Evolutionary conservation across 2,797 vertebrate species (phyloP).

Genomic region (Danio tinwini): DNA sequence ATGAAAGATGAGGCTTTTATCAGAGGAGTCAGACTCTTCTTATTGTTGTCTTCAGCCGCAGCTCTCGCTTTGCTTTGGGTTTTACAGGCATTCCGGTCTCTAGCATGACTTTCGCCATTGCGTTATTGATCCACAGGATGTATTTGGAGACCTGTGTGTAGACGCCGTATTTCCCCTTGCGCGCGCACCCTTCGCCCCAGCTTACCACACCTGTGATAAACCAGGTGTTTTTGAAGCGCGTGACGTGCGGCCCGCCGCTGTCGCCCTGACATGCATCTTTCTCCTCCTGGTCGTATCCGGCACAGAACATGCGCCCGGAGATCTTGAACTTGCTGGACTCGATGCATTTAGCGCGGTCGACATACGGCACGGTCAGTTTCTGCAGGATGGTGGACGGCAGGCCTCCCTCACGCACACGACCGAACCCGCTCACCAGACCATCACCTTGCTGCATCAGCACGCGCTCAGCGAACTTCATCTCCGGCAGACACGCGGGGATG

Average conservation of each 20-base stretch:
- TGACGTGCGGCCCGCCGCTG: conserved; percentile 94
- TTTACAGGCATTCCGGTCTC: neutral
- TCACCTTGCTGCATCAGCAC: conserved; percentile 83
- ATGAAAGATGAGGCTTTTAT: too few relatives aligned
- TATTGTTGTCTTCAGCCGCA: conserved; percentile 38
- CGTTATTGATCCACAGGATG: conserved; percentile 80
- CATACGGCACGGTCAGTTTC: conserved; percentile 84
- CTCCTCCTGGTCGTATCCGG: conserved; percentile 80
- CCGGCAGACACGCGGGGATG: conserved; percentile 87
- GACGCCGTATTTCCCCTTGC: conserved; percentile 88
- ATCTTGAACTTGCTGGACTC: conserved; percentile 84
- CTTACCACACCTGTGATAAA: conserved; percentile 92
- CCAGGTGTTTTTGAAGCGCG: conserved; percentile 80
- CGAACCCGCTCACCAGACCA: conserved; percentile 89
- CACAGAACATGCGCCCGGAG: conserved; percentile 91
- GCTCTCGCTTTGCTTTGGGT: conserved; percentile 28
- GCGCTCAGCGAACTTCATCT: conserved; percentile 85
- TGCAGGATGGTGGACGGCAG: conserved; percentile 77
- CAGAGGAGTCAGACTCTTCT: conserved; percentile 27
- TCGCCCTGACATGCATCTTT: conserved; percentile 94
- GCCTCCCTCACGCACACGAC: conserved; percentile 81
- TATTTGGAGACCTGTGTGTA: conserved; percentile 92
- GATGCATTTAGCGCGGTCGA: conserved; percentile 82
- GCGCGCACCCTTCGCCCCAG: conserved; percentile 96
- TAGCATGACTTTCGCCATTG: conserved; percentile 61